Conservation (phyloP, 1,140 invertebrate genomes). For the Drosophila subobscura region DNA sequence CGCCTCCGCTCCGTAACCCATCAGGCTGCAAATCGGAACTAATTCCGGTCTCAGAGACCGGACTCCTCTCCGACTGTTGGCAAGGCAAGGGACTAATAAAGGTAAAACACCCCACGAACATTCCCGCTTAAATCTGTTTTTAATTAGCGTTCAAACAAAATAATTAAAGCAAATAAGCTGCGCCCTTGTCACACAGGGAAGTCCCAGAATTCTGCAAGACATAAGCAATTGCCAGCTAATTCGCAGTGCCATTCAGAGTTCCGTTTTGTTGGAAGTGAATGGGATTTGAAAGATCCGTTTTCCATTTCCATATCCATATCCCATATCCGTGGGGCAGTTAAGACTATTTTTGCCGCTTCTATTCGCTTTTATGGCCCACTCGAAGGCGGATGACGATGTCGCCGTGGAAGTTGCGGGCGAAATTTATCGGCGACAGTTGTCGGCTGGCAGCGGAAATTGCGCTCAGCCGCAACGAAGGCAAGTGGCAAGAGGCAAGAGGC, state of each 20-base stretch:
- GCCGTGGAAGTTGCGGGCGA: constrained; percentile 21
- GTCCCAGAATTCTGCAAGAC: neutral
- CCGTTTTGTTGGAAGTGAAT: constrained; percentile 42
- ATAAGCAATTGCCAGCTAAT: constrained; percentile 40
- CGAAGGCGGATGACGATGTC: neutral
- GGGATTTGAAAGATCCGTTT: constrained; percentile 32
- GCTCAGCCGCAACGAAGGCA: constrained; percentile 57
- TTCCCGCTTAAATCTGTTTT: no score
- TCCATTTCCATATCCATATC: constrained; percentile 2
- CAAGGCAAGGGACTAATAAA: no score
- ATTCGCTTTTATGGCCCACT: constrained; percentile 50
- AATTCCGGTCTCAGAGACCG: no score
- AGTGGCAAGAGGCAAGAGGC: neutral
- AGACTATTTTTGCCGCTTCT: constrained; percentile 51
- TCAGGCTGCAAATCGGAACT: no score
- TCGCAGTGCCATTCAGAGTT: constrained; percentile 59
- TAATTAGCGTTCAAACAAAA: no score
- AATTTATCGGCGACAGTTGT: constrained; percentile 80
- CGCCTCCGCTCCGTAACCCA: no score
- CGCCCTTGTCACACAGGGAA: no score
- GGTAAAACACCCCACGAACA: no score
- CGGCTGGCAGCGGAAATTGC: constrained; percentile 67
- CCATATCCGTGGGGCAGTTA: constrained; percentile 44
- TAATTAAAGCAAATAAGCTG: no score
- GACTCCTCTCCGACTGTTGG: no score